These are phyloP conservation scores for Adelphocoris suturalis DNA, from an alignment of 2,888 invertebrate genomes.

Conservation along the genomic window DNA sequence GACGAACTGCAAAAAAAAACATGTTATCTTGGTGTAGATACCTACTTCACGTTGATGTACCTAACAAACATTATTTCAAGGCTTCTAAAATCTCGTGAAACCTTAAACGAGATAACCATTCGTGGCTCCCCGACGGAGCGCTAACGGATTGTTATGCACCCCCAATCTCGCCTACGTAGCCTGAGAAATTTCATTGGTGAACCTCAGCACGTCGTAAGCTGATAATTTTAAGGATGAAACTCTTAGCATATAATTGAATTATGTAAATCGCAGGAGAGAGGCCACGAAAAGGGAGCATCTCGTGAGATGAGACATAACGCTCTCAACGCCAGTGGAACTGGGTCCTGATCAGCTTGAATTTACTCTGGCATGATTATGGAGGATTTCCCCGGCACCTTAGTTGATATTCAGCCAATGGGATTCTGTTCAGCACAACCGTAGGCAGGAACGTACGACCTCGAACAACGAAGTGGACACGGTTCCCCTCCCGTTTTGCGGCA, in stretches of 20 bases:
- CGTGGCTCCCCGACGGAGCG: not conserved
- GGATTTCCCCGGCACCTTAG: not conserved
- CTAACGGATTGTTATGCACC: conserved; percentile 45
- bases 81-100: not conserved
- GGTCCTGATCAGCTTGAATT: not conserved
- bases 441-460: not conserved
- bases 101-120: conserved; percentile 11
- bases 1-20: too few relatives aligned
- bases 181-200: conserved; percentile 9
- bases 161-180: not conserved
- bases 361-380: not conserved
- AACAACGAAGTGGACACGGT: not conserved
- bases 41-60: too few relatives aligned
- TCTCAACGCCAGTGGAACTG: not conserved
- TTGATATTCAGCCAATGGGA: not conserved
- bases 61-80: not conserved
- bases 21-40: too few relatives aligned
- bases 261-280: conserved; percentile 11
- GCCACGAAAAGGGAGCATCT: conserved; percentile 10
- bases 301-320: not conserved
- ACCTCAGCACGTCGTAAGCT: conserved; percentile 44
- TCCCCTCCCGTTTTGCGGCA: not conserved
- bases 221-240: conserved; percentile 48
- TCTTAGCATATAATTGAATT: conserved; percentile 48
- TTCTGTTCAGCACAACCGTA: not conserved